Conservation (phyloP, 2,797 vertebrate species). For the Paedocypris micromegethes region DNA sequence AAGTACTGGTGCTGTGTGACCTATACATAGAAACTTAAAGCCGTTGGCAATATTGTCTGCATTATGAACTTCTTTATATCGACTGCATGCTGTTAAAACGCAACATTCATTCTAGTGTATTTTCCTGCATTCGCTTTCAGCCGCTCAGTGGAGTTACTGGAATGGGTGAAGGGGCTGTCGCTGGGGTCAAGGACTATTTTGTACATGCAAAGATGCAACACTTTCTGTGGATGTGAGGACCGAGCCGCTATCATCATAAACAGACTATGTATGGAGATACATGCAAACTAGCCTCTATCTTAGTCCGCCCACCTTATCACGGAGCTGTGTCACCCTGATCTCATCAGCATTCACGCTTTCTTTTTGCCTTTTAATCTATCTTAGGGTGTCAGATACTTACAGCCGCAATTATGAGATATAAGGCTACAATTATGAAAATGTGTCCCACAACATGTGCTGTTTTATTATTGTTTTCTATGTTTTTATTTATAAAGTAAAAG, state of each 20-base stretch:
- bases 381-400: not conserved
- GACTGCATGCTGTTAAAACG: too few species aligned
- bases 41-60: not conserved
- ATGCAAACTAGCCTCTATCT: constrained; percentile 52
- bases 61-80: constrained; percentile 10
- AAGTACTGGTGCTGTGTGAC: too few species aligned
- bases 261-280: constrained; percentile 49
- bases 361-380: constrained; percentile 3
- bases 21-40: not conserved
- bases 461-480: too few species aligned
- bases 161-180: constrained; percentile 51
- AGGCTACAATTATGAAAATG: too few species aligned
- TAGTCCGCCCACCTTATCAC: constrained; percentile 33
- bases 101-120: not conserved
- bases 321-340: constrained; percentile 43
- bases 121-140: constrained; percentile 28
- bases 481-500: too few species aligned
- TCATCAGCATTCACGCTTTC: constrained; percentile 21
- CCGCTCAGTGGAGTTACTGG: constrained; percentile 45
- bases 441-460: too few species aligned
- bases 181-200: constrained; percentile 48
- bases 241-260: constrained; percentile 51
- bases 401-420: too few species aligned
- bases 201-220: constrained; percentile 36
- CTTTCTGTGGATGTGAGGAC: constrained; percentile 46